Evolutionary conservation across 2,113 vertebrate species (phyloP).

Genomic region (Phaethornis superciliosus): DNA sequence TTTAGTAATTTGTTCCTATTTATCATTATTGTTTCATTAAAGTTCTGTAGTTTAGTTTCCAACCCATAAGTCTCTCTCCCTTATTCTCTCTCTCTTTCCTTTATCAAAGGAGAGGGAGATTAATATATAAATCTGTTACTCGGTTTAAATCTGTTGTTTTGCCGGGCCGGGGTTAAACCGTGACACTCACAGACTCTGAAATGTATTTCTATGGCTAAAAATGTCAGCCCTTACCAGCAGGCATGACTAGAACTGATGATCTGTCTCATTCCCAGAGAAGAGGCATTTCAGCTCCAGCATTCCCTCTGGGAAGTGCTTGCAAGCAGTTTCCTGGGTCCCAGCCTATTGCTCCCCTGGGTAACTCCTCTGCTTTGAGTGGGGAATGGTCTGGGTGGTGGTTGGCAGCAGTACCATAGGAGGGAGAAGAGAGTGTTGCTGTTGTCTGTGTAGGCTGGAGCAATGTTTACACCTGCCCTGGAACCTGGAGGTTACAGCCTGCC

Average conservation of each 20-base stretch:
- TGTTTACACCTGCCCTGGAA: accelerated
- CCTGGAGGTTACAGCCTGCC: background rate
- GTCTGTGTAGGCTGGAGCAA: background rate
- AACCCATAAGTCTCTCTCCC: no score
- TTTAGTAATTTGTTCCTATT: no score
- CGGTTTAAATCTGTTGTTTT: no score
- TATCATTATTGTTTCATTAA: no score
- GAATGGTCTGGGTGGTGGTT: background rate
- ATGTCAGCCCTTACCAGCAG: background rate
- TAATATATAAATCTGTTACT: no score
- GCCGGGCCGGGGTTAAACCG: no score
- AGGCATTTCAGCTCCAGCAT: background rate
- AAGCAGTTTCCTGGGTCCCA: background rate
- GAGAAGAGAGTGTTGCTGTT: background rate
- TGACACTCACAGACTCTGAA: background rate
- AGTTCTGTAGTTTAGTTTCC: no score
- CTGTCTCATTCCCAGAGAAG: background rate
- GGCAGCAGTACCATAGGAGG: background rate
- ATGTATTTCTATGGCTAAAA: background rate
- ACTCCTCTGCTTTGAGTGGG: background rate
- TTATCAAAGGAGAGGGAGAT: no score
- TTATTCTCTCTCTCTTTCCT: no score
- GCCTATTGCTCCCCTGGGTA: accelerated
- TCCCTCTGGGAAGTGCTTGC: background rate
- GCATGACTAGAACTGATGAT: background rate